Evolutionary conservation across 2,888 invertebrate genomes (phyloP).

Genomic region (Netelia fuscicornis): DNA sequence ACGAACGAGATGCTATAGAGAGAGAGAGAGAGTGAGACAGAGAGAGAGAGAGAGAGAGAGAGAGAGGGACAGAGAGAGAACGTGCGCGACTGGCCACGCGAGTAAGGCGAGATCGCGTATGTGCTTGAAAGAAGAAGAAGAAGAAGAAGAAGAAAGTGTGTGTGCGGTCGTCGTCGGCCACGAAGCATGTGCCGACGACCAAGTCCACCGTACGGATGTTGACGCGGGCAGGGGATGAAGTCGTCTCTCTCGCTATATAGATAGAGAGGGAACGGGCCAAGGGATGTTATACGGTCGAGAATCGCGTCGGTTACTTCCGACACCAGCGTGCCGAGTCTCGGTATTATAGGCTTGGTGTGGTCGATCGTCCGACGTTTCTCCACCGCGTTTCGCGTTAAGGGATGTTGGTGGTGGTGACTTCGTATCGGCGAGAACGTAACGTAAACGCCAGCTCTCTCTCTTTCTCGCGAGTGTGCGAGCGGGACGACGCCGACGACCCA

Average conservation of each 20-base stretch:
- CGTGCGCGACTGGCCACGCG: slow-evolving; percentile 40
- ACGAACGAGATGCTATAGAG: slow-evolving; percentile 21
- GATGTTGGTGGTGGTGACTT: neutral
- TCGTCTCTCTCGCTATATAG: slow-evolving; percentile 11
- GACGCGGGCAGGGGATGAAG: slow-evolving; percentile 20
- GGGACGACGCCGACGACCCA: slow-evolving; percentile 59
- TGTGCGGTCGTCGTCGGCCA: slow-evolving; percentile 12
- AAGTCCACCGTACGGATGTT: neutral
- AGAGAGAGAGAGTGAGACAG: slow-evolving; percentile 5
- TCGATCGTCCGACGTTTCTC: neutral
- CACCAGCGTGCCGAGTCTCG: neutral
- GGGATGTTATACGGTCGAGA: slow-evolving; percentile 60
- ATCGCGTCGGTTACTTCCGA: slow-evolving; percentile 27
- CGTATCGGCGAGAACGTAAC: slow-evolving; percentile 9
- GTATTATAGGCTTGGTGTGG: slow-evolving; percentile 47
- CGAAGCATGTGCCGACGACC: too few species aligned
- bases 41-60: slow-evolving; percentile 11
- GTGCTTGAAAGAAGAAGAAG: slow-evolving; percentile 16
- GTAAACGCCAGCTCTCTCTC: neutral
- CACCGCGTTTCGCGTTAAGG: neutral
- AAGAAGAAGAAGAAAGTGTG: slow-evolving; percentile 24
- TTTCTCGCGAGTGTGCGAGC: neutral
- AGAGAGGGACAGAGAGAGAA: neutral
- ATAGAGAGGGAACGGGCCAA: slow-evolving; percentile 45
- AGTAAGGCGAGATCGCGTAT: slow-evolving; percentile 14